Evolutionary conservation across 2,113 vertebrate species (phyloP), one percentile per base, ranked within the genome.

Genomic region (Rissa tridactyla): DNA sequence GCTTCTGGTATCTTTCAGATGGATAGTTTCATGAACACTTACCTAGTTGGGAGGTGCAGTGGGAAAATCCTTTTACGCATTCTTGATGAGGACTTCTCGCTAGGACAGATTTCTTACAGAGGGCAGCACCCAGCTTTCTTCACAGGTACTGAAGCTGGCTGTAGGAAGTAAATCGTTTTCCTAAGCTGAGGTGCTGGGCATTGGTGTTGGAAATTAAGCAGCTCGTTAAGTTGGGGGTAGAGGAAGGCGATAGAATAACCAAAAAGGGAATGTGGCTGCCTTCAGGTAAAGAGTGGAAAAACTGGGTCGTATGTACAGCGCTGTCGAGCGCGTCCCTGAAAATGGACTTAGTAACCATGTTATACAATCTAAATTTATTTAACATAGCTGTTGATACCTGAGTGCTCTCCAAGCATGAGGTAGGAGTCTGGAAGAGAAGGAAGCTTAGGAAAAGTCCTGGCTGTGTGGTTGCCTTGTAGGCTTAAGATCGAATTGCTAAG

Each of bases 201-300:
- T 1, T 54, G 47, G 55, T 44, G 32, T 25, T 76, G 71, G 68
- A 88, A 85, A 79, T 4, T 0, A 70, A 71, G 40, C 32, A 54
- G 49, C n/a, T 82, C 9, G 2, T 0, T 2, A 51, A 5, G 1
- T 40, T 42, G 16, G 15, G 25, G 29, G 5, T 44, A 64, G 52
- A 68, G 52, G 30, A 84, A 69, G 44, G 15, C 26, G 22, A 8
- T 29, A 38, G 62, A 77, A 36, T 30, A 38, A n/a, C 2, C 42
- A 5, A n/a, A 57, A 16, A 13, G 64, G 29, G 29, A 60, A 47
- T 26, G 9, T 18, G 62, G 19, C 68, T 42, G 72, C 32, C 14
- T 79, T 38, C 20, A 11, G 2, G 4, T 11, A 15, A 40, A 46
- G 42, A 61, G 18, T 13, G 20, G 38, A 20, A 46, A 20, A 68